Evolutionary conservation across 2,888 invertebrate species (phyloP).

Genomic region (Xestoiulus laeticollis): DNA sequence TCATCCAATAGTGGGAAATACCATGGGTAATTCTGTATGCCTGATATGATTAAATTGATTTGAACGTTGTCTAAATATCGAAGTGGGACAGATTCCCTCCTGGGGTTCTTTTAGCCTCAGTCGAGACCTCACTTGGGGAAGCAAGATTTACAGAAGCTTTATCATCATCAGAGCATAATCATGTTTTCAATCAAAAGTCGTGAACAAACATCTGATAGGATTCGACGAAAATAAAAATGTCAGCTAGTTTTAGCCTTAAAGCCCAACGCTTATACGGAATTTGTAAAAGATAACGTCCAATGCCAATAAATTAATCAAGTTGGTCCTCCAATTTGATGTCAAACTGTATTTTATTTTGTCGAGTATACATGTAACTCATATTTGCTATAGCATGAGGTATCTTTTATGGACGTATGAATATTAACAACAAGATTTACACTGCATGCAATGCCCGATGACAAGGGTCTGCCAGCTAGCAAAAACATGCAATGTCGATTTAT

Average conservation of each 20-base stretch:
- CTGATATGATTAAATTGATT: no score
- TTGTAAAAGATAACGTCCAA: not conserved
- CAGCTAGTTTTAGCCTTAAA: not conserved
- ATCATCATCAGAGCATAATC: not conserved
- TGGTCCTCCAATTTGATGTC: not conserved
- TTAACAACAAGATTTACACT: not conserved
- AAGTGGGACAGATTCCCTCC: no score
- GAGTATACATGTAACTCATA: not conserved
- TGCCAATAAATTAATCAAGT: not conserved
- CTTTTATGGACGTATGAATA: not conserved
- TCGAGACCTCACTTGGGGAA: not conserved
- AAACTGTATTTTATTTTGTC: not conserved
- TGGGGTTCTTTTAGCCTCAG: not conserved
- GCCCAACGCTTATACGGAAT: not conserved
- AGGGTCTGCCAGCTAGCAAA: not conserved
- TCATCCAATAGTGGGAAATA: not conserved
- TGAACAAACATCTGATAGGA: conserved; percentile 15
- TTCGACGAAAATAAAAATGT: not conserved
- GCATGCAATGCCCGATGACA: not conserved
- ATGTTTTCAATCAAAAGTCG: not conserved
- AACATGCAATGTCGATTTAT: not conserved
- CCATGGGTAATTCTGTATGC: not conserved
- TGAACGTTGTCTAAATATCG: not conserved
- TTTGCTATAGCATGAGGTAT: not conserved
- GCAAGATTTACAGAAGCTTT: not conserved